Conservation (phyloP, 2,797 vertebrate genomes). For the Enteromius anoplus region DNA sequence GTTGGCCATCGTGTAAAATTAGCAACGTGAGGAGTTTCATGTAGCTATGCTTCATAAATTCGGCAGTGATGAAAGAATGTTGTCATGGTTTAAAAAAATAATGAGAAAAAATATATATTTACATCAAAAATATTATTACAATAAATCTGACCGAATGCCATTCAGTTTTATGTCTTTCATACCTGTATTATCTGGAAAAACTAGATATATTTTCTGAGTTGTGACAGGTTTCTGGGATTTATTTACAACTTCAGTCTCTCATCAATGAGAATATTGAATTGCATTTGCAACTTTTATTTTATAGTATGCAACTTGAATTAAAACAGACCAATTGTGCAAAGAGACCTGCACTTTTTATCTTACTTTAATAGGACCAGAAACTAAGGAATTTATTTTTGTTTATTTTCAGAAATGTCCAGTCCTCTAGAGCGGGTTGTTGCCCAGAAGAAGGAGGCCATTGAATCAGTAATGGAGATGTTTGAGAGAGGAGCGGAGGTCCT, state of each 20-base stretch:
- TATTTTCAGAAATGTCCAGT: slow-evolving; percentile 71
- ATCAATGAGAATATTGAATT: not conserved
- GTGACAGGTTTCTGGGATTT: not conserved
- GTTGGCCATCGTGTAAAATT: not conserved
- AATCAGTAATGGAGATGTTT: slow-evolving; percentile 80
- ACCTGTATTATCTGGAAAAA: not conserved
- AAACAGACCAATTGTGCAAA: not conserved
- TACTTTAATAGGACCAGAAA: not conserved
- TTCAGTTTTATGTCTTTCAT: not conserved
- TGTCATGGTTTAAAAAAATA: not conserved
- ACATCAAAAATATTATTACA: not conserved
- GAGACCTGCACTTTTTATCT: not conserved
- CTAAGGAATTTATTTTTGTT: not conserved
- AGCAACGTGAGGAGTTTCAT: not conserved
- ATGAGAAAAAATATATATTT: not conserved
- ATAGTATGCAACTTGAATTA: not conserved
- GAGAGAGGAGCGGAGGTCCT: slow-evolving; percentile 77
- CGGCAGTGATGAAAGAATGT: not conserved
- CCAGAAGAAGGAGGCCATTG: slow-evolving; percentile 81
- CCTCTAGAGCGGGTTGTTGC: slow-evolving; percentile 73
- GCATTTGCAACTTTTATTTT: not conserved
- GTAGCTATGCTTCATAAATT: not conserved
- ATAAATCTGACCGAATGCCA: not conserved
- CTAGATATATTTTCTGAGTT: no score
- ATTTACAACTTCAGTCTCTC: not conserved